These are phyloP conservation scores for Acomys russatus DNA, from an alignment of 2,797 vertebrate species.

Conservation along the genomic window DNA sequence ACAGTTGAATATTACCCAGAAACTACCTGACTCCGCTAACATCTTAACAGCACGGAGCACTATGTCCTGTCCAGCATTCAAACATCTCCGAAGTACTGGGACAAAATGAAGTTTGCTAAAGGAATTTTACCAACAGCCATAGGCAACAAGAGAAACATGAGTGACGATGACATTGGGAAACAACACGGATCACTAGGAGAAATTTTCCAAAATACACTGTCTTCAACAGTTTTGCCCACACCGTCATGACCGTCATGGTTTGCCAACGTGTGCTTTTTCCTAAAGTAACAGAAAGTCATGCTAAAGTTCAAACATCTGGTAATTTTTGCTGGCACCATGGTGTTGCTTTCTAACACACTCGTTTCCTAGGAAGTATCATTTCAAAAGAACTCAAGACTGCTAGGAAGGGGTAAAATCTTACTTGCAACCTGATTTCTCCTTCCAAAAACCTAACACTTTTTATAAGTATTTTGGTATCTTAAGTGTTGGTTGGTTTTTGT, in stretches of 20 bases:
- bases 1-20: slow-evolving; percentile 78
- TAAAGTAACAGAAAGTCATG: slow-evolving; percentile 12
- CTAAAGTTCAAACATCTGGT: not conserved
- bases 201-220: not conserved
- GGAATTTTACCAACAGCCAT: not conserved
- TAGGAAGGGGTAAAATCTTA: slow-evolving; percentile 43
- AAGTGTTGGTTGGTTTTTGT: not conserved
- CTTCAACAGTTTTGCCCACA: slow-evolving; percentile 40
- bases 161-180: not conserved
- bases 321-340: slow-evolving; percentile 9
- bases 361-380: slow-evolving; percentile 35
- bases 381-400: slow-evolving; percentile 36
- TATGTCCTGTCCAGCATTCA: slow-evolving; percentile 52
- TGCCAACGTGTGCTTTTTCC: slow-evolving; percentile 17
- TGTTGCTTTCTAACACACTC: slow-evolving; percentile 31
- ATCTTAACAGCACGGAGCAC: slow-evolving; percentile 58
- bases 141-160: not conserved
- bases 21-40: slow-evolving; percentile 81
- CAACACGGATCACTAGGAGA: not conserved
- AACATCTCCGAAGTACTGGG: slow-evolving; percentile 76
- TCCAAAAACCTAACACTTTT: slow-evolving; percentile 4
- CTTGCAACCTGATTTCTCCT: not conserved
- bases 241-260: not conserved
- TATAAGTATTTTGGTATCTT: not conserved
- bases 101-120: slow-evolving; percentile 76